Conservation (phyloP, 2,113 vertebrate genomes). For the Urocynchramus pylzowi region DNA sequence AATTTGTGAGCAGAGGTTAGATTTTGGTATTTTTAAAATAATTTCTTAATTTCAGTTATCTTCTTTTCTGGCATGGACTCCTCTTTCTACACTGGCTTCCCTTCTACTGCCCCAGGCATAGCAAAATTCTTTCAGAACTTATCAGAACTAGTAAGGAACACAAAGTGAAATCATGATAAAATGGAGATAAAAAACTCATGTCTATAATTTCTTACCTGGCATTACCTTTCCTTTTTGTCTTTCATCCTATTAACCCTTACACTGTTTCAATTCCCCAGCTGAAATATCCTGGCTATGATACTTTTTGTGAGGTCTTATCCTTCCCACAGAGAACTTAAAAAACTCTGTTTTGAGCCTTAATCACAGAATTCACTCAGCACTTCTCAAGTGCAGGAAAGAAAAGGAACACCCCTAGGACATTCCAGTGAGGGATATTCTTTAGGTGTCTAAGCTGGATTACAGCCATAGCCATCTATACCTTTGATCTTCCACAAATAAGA, state of each 20-base stretch:
- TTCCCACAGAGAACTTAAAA: not conserved
- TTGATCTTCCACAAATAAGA: not conserved
- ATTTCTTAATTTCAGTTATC: not conserved
- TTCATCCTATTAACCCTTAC: not conserved
- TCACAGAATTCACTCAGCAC: not conserved
- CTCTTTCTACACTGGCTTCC: not conserved
- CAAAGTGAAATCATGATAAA: not conserved
- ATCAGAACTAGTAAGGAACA: not conserved
- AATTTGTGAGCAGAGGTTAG: not conserved
- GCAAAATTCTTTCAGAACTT: not conserved
- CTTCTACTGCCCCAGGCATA: not conserved
- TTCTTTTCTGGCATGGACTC: not conserved
- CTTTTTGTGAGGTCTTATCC: not conserved
- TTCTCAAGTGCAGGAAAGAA: not conserved
- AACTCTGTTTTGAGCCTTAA: not conserved
- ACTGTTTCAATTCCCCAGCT: not conserved
- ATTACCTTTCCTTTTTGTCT: not conserved
- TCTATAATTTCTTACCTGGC: not conserved
- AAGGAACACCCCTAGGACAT: not conserved
- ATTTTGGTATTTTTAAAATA: not conserved
- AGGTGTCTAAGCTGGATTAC: not conserved
- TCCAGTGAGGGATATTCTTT: not conserved
- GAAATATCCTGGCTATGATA: not conserved
- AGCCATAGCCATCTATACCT: not conserved
- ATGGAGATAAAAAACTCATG: not conserved